Base-by-base conservation (phyloP, 2,888 invertebrate genomes). In the Pollenia amentaria region DNA sequence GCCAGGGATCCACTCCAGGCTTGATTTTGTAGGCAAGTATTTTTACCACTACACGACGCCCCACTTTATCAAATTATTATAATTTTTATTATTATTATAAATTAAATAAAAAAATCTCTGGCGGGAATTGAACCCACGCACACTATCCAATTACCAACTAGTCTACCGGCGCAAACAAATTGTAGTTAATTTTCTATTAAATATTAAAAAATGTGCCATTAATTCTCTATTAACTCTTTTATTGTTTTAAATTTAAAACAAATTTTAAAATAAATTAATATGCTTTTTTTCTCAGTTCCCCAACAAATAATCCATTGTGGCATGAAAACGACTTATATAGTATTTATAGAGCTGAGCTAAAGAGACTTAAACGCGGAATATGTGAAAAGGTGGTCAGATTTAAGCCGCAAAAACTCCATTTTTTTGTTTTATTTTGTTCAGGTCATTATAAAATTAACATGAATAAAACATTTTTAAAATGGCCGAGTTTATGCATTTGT, bases 381-480 rank as follows among this genome's bases (percentile, higher is more conserved):
- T 72, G 16, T 16, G 60, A 18, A 76, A 42, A 44, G n/a, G 40
- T 75, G 73, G 73, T 81, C 57, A 75, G 18, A 55, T 81, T 77
- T 55, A 67, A 81, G 70, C 46, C 55, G 55, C 6, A n/a, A 10
- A 48, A 29, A 51, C 44, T 40, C 29, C 38, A 9, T 18, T 53
- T 62, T 21, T 55, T 65, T n/a, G 46, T 51, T 65, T 48, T 16
- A 60, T 62, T 11, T 12, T 21, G 18, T 72, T 55, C 10, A 10
- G 53, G 62, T 78, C 77, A 65, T 78, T 84, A 69, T 40, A 65
- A 72, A 76, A 76, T 82, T 82, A 76, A 82, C 76, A 76, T 46
- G 69, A 84, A 84, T 84, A 40, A 72, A 77, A 77, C 48, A 72
- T 72, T 65, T 77, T 40, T 0, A 77, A 83, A 62, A 51, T 40